These are phyloP conservation scores for Melanotaenia pygmaea DNA, from an alignment of 2,797 vertebrate genomes.

Conservation along the genomic window DNA sequence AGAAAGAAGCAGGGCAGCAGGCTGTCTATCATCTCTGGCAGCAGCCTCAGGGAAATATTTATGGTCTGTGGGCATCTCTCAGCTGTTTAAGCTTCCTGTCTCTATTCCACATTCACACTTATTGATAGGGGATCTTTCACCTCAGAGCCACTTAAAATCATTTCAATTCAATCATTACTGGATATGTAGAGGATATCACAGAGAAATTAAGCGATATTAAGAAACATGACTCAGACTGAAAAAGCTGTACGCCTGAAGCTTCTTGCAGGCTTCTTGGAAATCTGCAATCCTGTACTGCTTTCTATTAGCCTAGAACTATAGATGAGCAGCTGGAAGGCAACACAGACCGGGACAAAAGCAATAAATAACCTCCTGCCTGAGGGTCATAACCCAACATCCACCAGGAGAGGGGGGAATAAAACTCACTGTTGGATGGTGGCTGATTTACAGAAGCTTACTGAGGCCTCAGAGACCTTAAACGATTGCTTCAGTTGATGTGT, in stretches of 20 bases:
- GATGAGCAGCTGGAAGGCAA: constrained; percentile 71
- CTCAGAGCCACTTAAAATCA: constrained; percentile 41
- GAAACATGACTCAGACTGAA: constrained; percentile 41
- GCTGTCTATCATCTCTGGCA: constrained; percentile 55
- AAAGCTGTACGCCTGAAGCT: constrained; percentile 50
- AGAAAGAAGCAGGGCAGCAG: constrained; percentile 37
- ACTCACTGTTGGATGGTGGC: constrained; percentile 65
- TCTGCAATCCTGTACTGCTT: constrained; percentile 63
- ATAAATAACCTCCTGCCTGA: constrained; percentile 78
- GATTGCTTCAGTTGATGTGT: constrained; percentile 60
- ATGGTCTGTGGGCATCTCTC: constrained; percentile 48
- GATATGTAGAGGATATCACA: constrained; percentile 16
- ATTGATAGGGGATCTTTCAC: constrained; percentile 49
- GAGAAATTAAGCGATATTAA: constrained; percentile 49
- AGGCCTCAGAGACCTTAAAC: constrained; percentile 72
- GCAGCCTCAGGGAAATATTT: constrained; percentile 57
- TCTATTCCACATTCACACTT: constrained; percentile 26
- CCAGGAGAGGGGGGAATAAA: constrained; percentile 71
- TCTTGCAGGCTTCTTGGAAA: constrained; percentile 50
- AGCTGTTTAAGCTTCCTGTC: constrained; percentile 44
- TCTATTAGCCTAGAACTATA: constrained; percentile 70
- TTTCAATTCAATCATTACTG: constrained; percentile 45
- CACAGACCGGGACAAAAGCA: constrained; percentile 73
- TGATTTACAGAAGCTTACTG: constrained; percentile 80
- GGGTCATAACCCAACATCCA: constrained; percentile 76